A percentile compares a stretch with the other conserved stretches of the same genome.
Conservation (phyloP, 2,113 vertebrate species). For the Chroicocephalus ridibundus region DNA sequence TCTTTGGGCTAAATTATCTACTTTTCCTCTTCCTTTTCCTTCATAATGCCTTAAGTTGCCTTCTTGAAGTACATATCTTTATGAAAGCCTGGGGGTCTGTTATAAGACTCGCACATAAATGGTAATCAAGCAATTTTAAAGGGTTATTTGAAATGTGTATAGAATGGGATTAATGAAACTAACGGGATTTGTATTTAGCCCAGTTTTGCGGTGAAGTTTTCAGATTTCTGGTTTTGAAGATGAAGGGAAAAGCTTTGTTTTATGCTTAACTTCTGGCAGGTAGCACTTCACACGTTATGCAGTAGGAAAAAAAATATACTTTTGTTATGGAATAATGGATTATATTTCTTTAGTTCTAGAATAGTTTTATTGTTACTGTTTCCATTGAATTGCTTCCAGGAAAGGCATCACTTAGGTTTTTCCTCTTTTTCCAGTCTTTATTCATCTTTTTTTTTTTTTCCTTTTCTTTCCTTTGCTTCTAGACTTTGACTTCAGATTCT, state of each 20-base stretch:
- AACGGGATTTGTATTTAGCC: neutral
- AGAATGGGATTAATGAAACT: neutral
- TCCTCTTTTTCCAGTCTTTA: neutral
- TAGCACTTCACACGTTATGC: neutral
- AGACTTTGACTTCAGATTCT: conserved; percentile 1
- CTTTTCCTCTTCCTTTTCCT: neutral
- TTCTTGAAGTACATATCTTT: neutral
- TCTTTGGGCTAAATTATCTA: neutral
- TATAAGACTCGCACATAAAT: neutral
- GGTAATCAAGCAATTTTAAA: neutral
- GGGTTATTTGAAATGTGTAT: neutral
- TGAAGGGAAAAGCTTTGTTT: neutral
- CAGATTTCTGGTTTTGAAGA: neutral
- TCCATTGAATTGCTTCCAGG: neutral
- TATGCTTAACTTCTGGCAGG: neutral
- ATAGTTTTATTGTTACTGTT: neutral
- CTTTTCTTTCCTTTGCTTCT: neutral
- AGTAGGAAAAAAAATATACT: neutral
- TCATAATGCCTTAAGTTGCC: neutral
- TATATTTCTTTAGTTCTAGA: neutral
- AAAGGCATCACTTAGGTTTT: neutral
- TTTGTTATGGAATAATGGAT: neutral
- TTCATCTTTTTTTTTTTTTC: neutral
- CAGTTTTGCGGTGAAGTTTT: neutral
- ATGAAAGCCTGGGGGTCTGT: neutral